Evolutionary conservation across 2,888 invertebrate species (phyloP).

Genomic region (Polymixis lichenea): DNA sequence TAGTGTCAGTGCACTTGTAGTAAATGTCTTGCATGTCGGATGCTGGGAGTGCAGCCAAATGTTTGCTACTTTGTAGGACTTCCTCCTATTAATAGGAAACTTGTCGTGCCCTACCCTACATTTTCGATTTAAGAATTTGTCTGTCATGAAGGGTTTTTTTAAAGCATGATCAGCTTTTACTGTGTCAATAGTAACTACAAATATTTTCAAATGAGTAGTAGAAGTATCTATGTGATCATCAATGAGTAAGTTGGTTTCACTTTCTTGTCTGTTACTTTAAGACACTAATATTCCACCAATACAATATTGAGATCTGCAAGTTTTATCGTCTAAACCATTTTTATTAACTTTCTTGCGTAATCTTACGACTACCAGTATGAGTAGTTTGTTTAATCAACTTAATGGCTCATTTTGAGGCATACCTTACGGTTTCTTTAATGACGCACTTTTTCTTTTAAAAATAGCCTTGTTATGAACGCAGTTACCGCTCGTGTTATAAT

Average conservation of each 20-base stretch:
- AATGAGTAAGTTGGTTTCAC: too few relatives aligned
- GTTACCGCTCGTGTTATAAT: constrained; percentile 31
- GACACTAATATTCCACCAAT: neutral
- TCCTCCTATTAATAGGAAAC: neutral
- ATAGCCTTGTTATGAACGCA: constrained; percentile 20
- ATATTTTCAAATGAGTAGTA: neutral
- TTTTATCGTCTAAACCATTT: neutral
- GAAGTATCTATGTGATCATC: too few relatives aligned
- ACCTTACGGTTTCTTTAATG: constrained; percentile 18
- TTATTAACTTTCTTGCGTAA: neutral
- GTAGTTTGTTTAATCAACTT: neutral
- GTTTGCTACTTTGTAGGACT: constrained; percentile 14
- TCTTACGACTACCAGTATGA: too few relatives aligned
- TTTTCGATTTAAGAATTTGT: neutral
- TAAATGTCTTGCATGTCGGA: constrained; percentile 51
- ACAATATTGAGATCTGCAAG: neutral
- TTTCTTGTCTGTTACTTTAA: neutral
- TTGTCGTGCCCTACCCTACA: neutral
- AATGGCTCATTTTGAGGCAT: constrained; percentile 9
- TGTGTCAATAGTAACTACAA: too few relatives aligned
- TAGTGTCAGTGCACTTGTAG: constrained; percentile 48
- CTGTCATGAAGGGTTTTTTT: neutral
- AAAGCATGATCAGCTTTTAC: too few relatives aligned
- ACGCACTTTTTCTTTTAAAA: constrained; percentile 40
- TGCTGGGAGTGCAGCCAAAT: constrained; percentile 42